phyloP scores from a whole-genome alignment of 2,797 vertebrate genomes.

The Scarus forsteni region DNA sequence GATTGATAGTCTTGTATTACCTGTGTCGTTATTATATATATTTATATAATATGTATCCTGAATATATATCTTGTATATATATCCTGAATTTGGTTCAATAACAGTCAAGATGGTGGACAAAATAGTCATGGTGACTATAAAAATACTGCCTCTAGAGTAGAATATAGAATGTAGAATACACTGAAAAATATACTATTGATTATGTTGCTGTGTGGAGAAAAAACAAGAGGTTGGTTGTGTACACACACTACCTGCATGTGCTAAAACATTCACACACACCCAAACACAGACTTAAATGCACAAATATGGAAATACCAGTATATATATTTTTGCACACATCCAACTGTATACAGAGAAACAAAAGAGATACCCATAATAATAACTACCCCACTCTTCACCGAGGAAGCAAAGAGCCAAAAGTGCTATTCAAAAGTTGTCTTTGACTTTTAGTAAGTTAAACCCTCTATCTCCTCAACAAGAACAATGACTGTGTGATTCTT shows the following conservation, averaged over 20 bases:
- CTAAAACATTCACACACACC: conserved; percentile 81
- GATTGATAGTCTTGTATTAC: conserved; percentile 70
- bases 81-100: conserved; percentile 81
- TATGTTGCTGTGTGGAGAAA: conserved; percentile 71
- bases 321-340: conserved; percentile 85
- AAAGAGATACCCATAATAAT: conserved; percentile 81
- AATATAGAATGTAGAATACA: conserved; percentile 73
- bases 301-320: conserved; percentile 84
- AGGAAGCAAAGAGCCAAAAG: conserved; percentile 86
- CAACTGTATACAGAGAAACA: conserved; percentile 87
- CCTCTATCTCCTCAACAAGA: conserved; percentile 80
- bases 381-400: conserved; percentile 81
- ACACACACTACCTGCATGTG: conserved; percentile 78
- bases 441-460: conserved; percentile 82
- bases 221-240: conserved; percentile 67
- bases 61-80: conserved; percentile 69
- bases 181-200: conserved; percentile 80
- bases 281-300: conserved; percentile 82
- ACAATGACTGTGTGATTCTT: conserved; percentile 77
- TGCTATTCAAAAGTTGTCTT: conserved; percentile 85
- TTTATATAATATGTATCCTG: conserved; percentile 60
- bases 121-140: conserved; percentile 82
- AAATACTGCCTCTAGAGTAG: conserved; percentile 82
- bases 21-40: conserved; percentile 54
- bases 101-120: conserved; percentile 79